Evolutionary conservation across 2,888 invertebrate genomes (phyloP).

Genomic region (Bellardia pandia): DNA sequence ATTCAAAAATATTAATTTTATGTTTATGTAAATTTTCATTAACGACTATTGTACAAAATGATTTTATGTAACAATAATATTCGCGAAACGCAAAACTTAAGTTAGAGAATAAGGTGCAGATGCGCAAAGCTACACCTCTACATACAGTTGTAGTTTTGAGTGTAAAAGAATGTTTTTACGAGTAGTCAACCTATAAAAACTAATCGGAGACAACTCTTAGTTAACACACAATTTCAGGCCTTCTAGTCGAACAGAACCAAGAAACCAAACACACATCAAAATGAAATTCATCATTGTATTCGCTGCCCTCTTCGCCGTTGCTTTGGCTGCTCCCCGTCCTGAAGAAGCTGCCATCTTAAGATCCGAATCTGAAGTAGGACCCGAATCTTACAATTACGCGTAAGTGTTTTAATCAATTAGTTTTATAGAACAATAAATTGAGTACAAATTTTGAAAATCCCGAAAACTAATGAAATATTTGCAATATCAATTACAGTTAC

Average conservation of each 20-base stretch:
- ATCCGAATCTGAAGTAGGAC: neutral
- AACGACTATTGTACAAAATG: neutral
- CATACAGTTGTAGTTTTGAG: neutral
- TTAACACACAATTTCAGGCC: constrained; percentile 1
- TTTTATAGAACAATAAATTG: no score
- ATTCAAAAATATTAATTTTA: neutral
- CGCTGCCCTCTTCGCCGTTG: constrained; percentile 78
- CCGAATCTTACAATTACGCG: constrained; percentile 84
- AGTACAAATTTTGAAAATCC: no score
- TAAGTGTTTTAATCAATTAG: constrained; percentile 81
- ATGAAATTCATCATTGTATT: constrained; percentile 75
- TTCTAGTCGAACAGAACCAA: constrained; percentile 26
- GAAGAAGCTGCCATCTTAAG: no score
- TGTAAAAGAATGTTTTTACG: neutral
- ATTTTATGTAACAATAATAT: neutral
- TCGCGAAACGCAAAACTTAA: neutral
- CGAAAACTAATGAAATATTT: neutral
- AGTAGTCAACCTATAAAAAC: constrained; percentile 36
- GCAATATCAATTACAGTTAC: constrained; percentile 49
- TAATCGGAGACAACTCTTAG: neutral
- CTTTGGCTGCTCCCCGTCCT: constrained; percentile 3
- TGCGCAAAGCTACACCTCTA: neutral
- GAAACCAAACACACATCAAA: constrained; percentile 42
- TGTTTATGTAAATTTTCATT: neutral
- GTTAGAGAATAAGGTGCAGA: neutral